phyloP scores from a whole-genome alignment of 1,140 invertebrate species.

The Lysiphlebus fabarum region DNA sequence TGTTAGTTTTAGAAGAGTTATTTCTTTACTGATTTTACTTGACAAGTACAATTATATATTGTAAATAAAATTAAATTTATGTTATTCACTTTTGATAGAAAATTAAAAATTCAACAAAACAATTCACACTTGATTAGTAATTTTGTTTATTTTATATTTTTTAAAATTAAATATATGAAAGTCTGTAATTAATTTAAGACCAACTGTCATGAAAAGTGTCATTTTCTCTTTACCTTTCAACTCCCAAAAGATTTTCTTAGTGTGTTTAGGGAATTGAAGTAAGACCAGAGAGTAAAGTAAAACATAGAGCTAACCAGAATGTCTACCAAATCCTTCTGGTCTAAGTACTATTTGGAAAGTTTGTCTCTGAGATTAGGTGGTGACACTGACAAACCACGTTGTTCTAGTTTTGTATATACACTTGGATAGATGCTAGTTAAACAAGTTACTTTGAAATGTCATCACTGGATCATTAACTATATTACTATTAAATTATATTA shows the following conservation, averaged over 20 bases:
- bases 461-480: constrained; percentile 12
- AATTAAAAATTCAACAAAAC: not conserved
- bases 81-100: too few species aligned
- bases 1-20: too few species aligned
- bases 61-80: too few species aligned
- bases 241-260: constrained; percentile 16
- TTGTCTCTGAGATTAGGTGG: constrained; percentile 34
- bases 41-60: too few species aligned
- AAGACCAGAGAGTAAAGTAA: not conserved
- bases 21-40: too few species aligned
- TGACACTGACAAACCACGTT: constrained; percentile 14
- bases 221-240: constrained; percentile 19
- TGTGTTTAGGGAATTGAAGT: not conserved
- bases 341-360: constrained; percentile 28
- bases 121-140: too few species aligned
- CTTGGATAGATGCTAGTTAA: not conserved
- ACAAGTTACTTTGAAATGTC: constrained; percentile 12
- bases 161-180: constrained; percentile 1
- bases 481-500: too few species aligned
- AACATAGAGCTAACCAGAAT: constrained; percentile 29
- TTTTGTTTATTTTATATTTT: not conserved
- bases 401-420: too few species aligned
- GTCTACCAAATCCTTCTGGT: constrained; percentile 35
- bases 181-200: constrained; percentile 35
- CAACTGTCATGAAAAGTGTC: constrained; percentile 34